Percentiles rank a stretch among this genome's conserved stretches.
phyloP scores from a whole-genome alignment of 2,797 vertebrate genomes.

The Cynopterus sphinx region DNA sequence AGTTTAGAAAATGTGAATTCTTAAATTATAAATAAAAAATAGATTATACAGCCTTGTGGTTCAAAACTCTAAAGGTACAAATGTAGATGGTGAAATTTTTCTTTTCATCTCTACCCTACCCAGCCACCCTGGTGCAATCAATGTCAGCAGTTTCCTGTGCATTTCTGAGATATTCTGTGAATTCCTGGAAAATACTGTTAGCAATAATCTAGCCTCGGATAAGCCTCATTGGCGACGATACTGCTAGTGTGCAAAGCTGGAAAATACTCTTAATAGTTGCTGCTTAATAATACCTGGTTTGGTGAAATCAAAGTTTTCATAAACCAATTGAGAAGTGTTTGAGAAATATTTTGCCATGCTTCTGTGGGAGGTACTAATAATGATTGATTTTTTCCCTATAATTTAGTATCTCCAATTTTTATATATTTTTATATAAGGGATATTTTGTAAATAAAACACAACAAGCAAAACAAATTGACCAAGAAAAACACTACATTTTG shows the following conservation, averaged over 20 bases:
- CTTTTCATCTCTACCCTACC: neutral
- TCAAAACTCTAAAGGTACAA: neutral
- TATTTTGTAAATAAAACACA: neutral
- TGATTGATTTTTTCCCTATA: neutral
- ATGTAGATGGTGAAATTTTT: neutral
- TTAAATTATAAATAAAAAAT: neutral
- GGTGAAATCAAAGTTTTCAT: neutral
- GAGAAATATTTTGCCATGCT: neutral
- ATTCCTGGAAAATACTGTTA: neutral
- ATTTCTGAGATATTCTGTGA: neutral
- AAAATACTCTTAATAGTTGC: neutral
- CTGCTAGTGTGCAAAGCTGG: neutral
- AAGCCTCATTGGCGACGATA: no score
- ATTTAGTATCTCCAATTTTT: neutral
- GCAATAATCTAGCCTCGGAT: no score
- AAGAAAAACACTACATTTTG: neutral
- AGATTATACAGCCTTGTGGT: neutral
- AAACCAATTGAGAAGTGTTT: neutral
- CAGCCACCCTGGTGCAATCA: neutral
- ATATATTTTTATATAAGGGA: neutral
- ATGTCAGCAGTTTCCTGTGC: neutral
- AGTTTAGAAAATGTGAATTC: neutral
- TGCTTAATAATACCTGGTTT: neutral
- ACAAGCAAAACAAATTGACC: neutral
- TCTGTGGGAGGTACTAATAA: neutral